A percentile compares a stretch with the other conserved stretches of the same genome.
phyloP scores from a whole-genome alignment of 1,140 invertebrate genomes.

The Saccostrea echinata region DNA sequence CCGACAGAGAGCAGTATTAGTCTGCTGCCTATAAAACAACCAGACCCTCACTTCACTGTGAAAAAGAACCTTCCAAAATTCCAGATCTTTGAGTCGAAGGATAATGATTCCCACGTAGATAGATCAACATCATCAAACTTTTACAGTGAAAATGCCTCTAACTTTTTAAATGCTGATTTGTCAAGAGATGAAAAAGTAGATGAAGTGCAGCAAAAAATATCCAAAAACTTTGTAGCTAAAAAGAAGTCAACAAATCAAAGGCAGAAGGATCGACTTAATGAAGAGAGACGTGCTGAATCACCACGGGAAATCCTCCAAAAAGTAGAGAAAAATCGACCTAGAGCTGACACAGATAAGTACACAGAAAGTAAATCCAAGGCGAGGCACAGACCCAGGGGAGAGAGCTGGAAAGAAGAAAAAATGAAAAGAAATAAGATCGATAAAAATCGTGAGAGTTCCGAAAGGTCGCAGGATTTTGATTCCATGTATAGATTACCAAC shows the following conservation, averaged over 20 bases:
- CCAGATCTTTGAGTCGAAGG: not conserved
- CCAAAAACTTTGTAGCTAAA: not conserved
- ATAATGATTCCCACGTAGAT: slow-evolving; percentile 7
- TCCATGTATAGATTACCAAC: slow-evolving; percentile 55
- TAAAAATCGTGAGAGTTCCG: slow-evolving; percentile 45
- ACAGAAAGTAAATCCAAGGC: slow-evolving; percentile 28
- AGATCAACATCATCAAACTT: not conserved
- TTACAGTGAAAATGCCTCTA: not conserved
- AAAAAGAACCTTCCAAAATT: slow-evolving; percentile 25
- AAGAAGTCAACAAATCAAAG: slow-evolving; percentile 44
- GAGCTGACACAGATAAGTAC: not conserved
- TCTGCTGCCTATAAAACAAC: not conserved
- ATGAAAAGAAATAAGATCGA: slow-evolving; percentile 47
- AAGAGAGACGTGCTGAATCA: slow-evolving; percentile 48
- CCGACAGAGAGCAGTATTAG: not conserved
- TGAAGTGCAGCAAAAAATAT: slow-evolving; percentile 7
- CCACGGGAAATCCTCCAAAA: slow-evolving; percentile 43
- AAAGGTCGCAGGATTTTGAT: slow-evolving; percentile 52
- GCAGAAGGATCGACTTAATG: slow-evolving; percentile 50
- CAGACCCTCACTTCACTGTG: not conserved
- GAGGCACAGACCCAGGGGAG: not conserved
- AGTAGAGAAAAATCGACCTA: slow-evolving; percentile 16
- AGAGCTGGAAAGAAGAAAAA: slow-evolving; percentile 49
- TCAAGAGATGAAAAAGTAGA: slow-evolving; percentile 4
- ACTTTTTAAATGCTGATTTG: slow-evolving; percentile 1